Conservation (phyloP, 1,140 invertebrate species). For the Drosophila ironensis region DNA sequence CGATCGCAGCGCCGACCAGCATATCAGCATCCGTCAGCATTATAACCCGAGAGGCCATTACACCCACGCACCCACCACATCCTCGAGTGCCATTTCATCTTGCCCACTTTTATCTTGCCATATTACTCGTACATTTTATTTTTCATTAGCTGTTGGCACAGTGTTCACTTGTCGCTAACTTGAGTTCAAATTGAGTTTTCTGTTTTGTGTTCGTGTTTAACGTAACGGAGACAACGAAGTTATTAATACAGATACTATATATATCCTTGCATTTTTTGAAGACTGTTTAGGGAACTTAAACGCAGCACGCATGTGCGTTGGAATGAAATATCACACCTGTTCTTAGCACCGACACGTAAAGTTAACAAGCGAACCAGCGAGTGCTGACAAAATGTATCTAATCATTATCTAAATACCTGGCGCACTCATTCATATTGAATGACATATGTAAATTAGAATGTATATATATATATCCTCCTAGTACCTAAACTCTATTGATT, state of each 20-base stretch:
- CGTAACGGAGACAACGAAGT: conserved; percentile 41
- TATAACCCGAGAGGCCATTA: conserved; percentile 30
- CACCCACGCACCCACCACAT: too few relatives aligned
- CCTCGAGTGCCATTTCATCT: conserved; percentile 12
- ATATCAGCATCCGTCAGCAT: conserved; percentile 35
- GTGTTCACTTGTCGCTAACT: conserved; percentile 13
- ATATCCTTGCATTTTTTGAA: conserved; percentile 59
- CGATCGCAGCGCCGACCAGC: conserved; percentile 26
- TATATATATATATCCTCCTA: conserved; percentile 35
- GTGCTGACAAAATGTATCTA: conserved; percentile 15
- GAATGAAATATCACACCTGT: conserved; percentile 31
- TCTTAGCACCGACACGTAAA: conserved; percentile 6
- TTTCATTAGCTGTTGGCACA: not conserved
- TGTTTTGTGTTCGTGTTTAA: conserved; percentile 1
- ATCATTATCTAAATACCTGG: conserved; percentile 14
- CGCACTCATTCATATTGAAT: conserved; percentile 74
- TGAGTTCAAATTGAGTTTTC: conserved; percentile 20
- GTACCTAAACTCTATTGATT: conserved; percentile 20
- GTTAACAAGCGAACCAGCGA: conserved; percentile 4
- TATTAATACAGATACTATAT: conserved; percentile 41
- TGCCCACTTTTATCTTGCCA: conserved; percentile 27
- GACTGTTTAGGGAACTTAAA: conserved; percentile 46
- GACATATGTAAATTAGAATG: conserved; percentile 47
- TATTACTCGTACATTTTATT: conserved; percentile 5
- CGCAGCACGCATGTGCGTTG: not conserved